Base-by-base conservation (phyloP, 1,140 invertebrate species). In the Venturia canescens region DNA sequence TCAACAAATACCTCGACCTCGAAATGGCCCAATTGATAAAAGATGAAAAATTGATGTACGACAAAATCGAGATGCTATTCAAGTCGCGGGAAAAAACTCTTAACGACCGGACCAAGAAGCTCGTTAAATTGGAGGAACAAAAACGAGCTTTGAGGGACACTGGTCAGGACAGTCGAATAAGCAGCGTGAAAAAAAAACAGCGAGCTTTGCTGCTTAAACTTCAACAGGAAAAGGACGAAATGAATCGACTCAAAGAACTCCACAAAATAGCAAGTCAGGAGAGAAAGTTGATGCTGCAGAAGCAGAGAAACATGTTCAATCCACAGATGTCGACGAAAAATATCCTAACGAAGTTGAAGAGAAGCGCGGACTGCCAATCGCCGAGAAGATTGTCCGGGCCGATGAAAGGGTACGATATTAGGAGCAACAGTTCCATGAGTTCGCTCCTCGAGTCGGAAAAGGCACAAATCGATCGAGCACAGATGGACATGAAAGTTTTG, bases 51-150 rank as follows among this genome's bases (percentile, higher is more conserved):
- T 86, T 90, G 38, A 87, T 90, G 83, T 91, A 91, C 67, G 88
- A 91, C 84, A 91, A 93, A 82, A 91, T 93, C 82, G 88, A 93
- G 82, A 91, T 93, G 83, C 80, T 93, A 11, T 90, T 94, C 23
- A 92, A 92, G 80, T 89, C 93, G 27, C 89, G 92, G 21, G 93
- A 94, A 83, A 93, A 93, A 85, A 93, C 93, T 0, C 86, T 94
- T 69, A 91, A 93, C 44, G 94, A 94, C 87, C 93, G 93, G 79
- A 93, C 93, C 2, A 93, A 92, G 84, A 93, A 93, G 67, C 92
- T 94, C 80, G 89, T 93, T 15, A 90, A 92, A 63, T 89, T 94
- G 80, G 89, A 94, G 66, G 92, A 94, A 80, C 92, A 94, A 80
- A 94, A 93, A 82, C 90, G 92, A 34, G 91, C 87, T 15, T 78